Percentiles rank a stretch among this genome's conserved stretches.
Conservation (phyloP, 2,797 vertebrate species). For the Sphaeramia orbicularis region DNA sequence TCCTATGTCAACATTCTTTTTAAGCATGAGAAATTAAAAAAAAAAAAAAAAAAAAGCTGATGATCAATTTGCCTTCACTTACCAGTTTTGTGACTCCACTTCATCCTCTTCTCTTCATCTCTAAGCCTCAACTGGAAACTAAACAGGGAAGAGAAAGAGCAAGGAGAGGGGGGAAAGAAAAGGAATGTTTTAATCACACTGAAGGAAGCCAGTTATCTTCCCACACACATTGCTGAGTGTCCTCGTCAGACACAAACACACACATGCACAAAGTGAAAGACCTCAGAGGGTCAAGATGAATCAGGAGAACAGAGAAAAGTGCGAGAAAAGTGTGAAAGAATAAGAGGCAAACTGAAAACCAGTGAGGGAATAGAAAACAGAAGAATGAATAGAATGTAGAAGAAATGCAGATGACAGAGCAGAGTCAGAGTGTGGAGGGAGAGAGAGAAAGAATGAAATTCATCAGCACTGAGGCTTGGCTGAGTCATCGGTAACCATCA, state of each 20-base stretch:
- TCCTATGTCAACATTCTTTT: constrained; percentile 6
- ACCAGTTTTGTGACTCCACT: constrained; percentile 62
- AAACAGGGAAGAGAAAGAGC: constrained; percentile 40
- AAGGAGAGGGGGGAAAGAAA: constrained; percentile 49
- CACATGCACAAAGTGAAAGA: constrained; percentile 30
- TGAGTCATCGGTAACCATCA: constrained; percentile 86
- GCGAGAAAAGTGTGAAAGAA: constrained; percentile 28
- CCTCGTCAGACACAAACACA: constrained; percentile 56
- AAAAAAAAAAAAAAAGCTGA: not conserved
- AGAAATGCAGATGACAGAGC: constrained; percentile 58
- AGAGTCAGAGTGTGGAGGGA: not conserved
- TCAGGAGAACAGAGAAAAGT: constrained; percentile 27
- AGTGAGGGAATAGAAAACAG: constrained; percentile 50
- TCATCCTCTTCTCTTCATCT: constrained; percentile 67
- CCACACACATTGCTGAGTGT: constrained; percentile 71
- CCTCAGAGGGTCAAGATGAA: constrained; percentile 69
- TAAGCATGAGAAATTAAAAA: constrained; percentile 19
- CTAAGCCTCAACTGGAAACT: constrained; percentile 54
- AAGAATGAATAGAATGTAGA: constrained; percentile 64
- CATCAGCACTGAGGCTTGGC: constrained; percentile 57
- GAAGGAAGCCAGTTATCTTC: constrained; percentile 69
- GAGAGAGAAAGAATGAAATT: constrained; percentile 57
- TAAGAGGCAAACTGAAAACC: constrained; percentile 44
- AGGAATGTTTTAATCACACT: constrained; percentile 77
- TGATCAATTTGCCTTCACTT: constrained; percentile 53